Percentiles rank a stretch among this genome's conserved stretches.
Conservation (phyloP, 2,113 vertebrate genomes). For the Kobus ellipsiprymnus region DNA sequence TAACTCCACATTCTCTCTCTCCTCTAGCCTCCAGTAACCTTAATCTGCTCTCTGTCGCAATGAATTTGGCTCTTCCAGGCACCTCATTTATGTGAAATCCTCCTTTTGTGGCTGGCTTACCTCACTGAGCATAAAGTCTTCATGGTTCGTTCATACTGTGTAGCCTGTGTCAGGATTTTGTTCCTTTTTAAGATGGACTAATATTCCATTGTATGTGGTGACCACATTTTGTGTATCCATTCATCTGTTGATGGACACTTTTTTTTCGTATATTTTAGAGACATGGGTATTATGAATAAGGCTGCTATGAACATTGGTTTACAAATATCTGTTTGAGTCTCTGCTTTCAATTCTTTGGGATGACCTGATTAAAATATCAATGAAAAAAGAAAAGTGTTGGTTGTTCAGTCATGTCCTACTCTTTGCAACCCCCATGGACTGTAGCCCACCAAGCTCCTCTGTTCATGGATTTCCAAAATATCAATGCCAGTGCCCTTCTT, state of each 20-base stretch:
- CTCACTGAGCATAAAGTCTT: background rate
- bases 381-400: background rate
- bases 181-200: background rate
- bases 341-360: background rate
- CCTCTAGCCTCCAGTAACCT: background rate
- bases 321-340: background rate
- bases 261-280: background rate
- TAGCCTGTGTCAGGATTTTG: background rate
- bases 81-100: background rate
- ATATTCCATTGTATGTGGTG: background rate
- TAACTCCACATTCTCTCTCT: background rate
- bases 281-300: background rate
- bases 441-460: background rate
- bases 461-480: background rate
- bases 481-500: background rate
- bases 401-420: background rate
- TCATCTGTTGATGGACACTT: background rate
- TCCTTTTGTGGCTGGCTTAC: background rate
- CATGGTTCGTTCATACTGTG: fast-evolving
- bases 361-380: background rate
- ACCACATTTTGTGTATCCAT: background rate
- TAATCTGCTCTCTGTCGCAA: background rate
- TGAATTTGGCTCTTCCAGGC: background rate
- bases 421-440: background rate
- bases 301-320: background rate